phyloP scores from a whole-genome alignment of 92 coral and sea anemone genomes.

The Scolanthus callimorphus region DNA sequence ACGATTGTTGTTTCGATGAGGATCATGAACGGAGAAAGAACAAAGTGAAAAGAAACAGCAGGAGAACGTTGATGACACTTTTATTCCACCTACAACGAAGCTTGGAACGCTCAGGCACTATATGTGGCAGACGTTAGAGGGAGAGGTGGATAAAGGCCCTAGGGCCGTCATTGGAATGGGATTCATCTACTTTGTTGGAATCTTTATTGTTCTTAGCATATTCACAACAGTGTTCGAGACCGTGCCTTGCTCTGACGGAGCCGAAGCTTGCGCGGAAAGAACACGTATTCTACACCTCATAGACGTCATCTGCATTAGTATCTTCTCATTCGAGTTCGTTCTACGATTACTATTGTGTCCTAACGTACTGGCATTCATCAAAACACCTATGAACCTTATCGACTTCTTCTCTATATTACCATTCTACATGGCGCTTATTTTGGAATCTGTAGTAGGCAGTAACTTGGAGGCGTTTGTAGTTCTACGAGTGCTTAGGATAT shows the following conservation, averaged over 20 bases:
- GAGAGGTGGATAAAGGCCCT: conserved; percentile 66
- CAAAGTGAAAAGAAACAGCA: conserved; percentile 44
- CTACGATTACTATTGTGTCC: conserved; percentile 74
- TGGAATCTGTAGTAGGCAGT: conserved; percentile 57
- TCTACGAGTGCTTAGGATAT: conserved; percentile 82
- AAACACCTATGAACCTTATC: conserved; percentile 78
- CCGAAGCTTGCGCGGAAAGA: conserved; percentile 53
- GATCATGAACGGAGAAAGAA: conserved; percentile 62
- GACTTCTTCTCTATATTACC: conserved; percentile 89
- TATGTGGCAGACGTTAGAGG: conserved; percentile 76
- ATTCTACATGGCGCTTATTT: conserved; percentile 62
- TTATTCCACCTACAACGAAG: background rate
- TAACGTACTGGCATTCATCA: conserved; percentile 43
- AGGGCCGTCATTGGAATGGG: conserved; percentile 66
- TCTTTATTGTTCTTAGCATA: conserved; percentile 88
- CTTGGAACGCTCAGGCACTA: conserved; percentile 49
- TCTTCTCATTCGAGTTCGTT: conserved; percentile 78
- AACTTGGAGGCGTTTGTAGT: conserved; percentile 88
- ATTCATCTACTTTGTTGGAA: conserved; percentile 70
- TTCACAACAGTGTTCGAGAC: conserved; percentile 92
- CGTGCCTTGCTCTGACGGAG: conserved; percentile 68
- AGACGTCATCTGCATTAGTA: conserved; percentile 73
- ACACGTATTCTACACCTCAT: conserved; percentile 60
- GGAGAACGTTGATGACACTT: conserved; percentile 19
- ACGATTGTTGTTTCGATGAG: conserved; percentile 93